A percentile compares a stretch with the other conserved stretches of the same genome.
Evolutionary conservation across 2,113 vertebrate genomes (phyloP).

Genomic region (Podocnemis expansa): DNA sequence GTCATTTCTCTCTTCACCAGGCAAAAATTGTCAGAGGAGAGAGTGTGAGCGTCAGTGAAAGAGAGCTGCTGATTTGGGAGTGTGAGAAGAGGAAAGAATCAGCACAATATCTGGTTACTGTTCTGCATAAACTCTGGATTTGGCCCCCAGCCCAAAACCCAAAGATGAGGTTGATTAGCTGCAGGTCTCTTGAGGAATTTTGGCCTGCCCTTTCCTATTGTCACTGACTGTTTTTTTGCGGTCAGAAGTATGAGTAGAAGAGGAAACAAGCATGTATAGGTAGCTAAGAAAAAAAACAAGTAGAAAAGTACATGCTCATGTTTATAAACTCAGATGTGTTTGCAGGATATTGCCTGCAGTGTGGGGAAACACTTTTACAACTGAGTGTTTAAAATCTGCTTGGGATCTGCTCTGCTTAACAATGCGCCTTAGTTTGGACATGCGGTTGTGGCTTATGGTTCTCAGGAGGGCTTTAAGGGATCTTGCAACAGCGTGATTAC

Average conservation of each 20-base stretch:
- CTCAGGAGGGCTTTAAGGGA: not conserved
- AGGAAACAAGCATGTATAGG: not conserved
- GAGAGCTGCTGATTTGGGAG: not conserved
- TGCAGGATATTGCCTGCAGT: not conserved
- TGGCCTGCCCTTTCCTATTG: not conserved
- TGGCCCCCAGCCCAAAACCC: not conserved
- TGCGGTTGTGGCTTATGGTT: fast-evolving
- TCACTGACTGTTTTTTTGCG: not conserved
- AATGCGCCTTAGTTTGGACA: not conserved
- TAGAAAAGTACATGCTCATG: not conserved
- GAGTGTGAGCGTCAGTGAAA: not conserved
- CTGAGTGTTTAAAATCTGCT: not conserved
- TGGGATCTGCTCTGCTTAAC: not conserved
- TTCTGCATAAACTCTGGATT: not conserved
- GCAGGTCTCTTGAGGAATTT: not conserved
- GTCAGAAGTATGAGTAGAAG: not conserved
- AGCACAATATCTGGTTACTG: not conserved
- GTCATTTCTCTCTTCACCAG: not conserved
- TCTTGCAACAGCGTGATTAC: not conserved
- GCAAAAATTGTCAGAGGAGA: not conserved
- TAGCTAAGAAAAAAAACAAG: not conserved
- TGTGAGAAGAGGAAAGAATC: not conserved
- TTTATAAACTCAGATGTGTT: not conserved
- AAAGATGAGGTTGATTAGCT: not conserved
- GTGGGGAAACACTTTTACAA: not conserved